Evolutionary conservation across 2,888 invertebrate species (phyloP).

Genomic region (Rhimphoctona megacephalus): DNA sequence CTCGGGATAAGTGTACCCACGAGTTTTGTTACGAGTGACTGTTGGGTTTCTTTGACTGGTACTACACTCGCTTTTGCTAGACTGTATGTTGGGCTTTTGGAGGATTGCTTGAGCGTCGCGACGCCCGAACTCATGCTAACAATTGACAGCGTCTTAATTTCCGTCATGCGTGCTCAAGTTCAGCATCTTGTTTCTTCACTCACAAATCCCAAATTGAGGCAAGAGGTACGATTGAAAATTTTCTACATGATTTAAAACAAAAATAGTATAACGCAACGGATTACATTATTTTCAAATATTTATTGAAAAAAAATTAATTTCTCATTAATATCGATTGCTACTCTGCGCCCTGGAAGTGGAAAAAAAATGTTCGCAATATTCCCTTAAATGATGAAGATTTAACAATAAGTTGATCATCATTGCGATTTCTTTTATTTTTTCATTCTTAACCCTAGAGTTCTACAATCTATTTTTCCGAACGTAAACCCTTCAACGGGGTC

Average conservation of each 20-base stretch:
- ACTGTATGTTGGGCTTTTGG: constrained; percentile 90
- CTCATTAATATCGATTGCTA: too few relatives aligned
- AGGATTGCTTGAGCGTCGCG: constrained; percentile 91
- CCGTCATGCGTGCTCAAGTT: constrained; percentile 91
- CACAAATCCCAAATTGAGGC: constrained; percentile 86
- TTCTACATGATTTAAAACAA: background rate
- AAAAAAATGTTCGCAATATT: too few relatives aligned
- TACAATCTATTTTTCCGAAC: too few relatives aligned
- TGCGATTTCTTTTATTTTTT: too few relatives aligned
- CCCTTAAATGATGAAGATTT: too few relatives aligned
- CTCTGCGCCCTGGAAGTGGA: too few relatives aligned
- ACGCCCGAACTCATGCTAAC: constrained; percentile 91
- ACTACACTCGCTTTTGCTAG: constrained; percentile 93
- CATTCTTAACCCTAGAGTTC: too few relatives aligned
- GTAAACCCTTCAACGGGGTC: too few relatives aligned
- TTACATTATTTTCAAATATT: too few relatives aligned
- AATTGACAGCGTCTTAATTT: constrained; percentile 90
- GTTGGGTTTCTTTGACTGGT: constrained; percentile 91
- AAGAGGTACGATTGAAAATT: constrained; percentile 84
- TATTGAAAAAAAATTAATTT: background rate
- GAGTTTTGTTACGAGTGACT: constrained; percentile 86
- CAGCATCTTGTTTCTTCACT: constrained; percentile 87
- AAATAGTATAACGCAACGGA: background rate
- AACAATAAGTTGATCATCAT: too few relatives aligned
- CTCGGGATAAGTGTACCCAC: constrained; percentile 78